phyloP scores from a whole-genome alignment of 2,888 invertebrate genomes.

The Metopia argyrocephala region DNA sequence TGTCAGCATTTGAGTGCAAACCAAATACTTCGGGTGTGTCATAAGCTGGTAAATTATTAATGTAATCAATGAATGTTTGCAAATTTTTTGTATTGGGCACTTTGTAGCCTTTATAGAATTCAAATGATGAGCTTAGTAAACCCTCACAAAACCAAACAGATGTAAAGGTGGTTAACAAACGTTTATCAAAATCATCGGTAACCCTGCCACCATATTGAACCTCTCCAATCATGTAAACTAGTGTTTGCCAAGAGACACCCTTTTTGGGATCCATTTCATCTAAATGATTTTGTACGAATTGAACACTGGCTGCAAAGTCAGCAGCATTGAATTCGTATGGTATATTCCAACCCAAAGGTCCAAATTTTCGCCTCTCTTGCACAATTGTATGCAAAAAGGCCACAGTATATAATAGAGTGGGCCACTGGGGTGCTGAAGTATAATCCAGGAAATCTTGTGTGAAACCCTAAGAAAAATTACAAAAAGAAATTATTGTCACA shows the following conservation, averaged over 20 bases:
- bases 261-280: constrained; percentile 98
- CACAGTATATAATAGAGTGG: constrained; percentile 93
- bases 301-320: constrained; percentile 96
- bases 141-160: constrained; percentile 97
- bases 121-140: constrained; percentile 90
- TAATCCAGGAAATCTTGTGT: constrained; percentile 94
- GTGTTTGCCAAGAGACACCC: constrained; percentile 97
- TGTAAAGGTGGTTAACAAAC: constrained; percentile 94
- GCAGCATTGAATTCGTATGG: constrained; percentile 97
- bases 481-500: neutral
- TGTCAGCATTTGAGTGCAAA: constrained; percentile 97
- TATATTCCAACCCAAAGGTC: constrained; percentile 97
- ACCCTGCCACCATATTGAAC: constrained; percentile 93
- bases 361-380: constrained; percentile 96
- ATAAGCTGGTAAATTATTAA: constrained; percentile 88
- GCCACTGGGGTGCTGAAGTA: constrained; percentile 94
- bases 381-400: constrained; percentile 97
- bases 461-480: constrained; percentile 70
- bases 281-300: constrained; percentile 96
- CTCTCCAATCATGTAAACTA: constrained; percentile 98
- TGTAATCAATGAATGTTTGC: constrained; percentile 90
- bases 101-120: constrained; percentile 95
- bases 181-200: constrained; percentile 97
- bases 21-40: constrained; percentile 98
- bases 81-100: constrained; percentile 91